Percentiles rank a stretch among this genome's conserved stretches.
These are phyloP conservation scores for Pogonognathellus flavescens DNA, from an alignment of 1,140 invertebrate species.

Conservation along the genomic window DNA sequence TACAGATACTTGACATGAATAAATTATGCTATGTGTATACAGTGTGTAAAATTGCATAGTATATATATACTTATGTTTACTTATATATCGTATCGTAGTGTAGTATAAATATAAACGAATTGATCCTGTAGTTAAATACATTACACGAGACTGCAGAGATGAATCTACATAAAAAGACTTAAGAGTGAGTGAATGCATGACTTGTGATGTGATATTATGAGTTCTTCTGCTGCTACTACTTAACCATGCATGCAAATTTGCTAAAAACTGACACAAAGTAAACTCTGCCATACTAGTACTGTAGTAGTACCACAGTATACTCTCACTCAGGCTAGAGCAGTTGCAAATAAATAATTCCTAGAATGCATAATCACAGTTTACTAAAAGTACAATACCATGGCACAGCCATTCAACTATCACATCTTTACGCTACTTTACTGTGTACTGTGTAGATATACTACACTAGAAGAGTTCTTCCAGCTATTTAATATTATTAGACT, in stretches of 20 bases:
- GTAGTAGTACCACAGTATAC: background rate
- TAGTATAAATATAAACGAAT: too few relatives aligned
- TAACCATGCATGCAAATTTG: conserved; percentile 38
- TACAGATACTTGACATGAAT: too few relatives aligned
- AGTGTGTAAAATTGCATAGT: too few relatives aligned
- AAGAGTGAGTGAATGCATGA: conserved; percentile 4
- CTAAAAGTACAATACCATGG: too few relatives aligned
- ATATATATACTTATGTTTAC: too few relatives aligned
- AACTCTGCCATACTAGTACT: conserved; percentile 4
- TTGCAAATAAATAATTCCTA: conserved; percentile 46
- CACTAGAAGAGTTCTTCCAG: conserved; percentile 11
- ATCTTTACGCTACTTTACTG: too few relatives aligned
- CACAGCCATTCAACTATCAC: too few relatives aligned
- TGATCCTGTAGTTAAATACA: too few relatives aligned
- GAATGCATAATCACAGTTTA: conserved; percentile 25
- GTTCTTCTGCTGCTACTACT: conserved; percentile 13
- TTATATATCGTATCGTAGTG: too few relatives aligned
- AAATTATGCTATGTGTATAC: too few relatives aligned
- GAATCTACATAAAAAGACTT: too few relatives aligned
- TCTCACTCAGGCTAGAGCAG: conserved; percentile 35
- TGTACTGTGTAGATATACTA: conserved; percentile 6
- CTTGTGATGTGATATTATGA: conserved; percentile 16
- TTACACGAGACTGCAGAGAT: too few relatives aligned
- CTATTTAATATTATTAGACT: conserved; percentile 8
- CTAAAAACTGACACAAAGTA: conserved; percentile 13